These are phyloP conservation scores for Heptranchias perlo DNA, from an alignment of 2,113 vertebrate genomes.

Conservation along the genomic window DNA sequence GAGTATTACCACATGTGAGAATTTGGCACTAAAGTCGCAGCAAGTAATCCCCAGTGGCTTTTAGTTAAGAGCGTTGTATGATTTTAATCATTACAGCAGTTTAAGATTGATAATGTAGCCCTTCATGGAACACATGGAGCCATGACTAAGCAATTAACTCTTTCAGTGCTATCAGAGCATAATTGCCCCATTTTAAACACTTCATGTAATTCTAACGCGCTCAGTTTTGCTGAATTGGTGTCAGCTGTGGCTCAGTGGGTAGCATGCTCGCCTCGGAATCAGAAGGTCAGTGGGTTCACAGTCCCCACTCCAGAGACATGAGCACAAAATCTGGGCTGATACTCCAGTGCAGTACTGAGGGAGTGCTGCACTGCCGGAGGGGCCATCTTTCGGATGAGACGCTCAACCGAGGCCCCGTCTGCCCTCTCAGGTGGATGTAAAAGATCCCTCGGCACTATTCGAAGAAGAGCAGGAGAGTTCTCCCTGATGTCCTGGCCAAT, in stretches of 20 bases:
- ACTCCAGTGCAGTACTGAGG: background rate
- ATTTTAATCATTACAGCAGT: background rate
- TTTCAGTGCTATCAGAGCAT: background rate
- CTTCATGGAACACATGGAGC: background rate
- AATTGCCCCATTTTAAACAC: background rate
- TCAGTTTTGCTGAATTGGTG: background rate
- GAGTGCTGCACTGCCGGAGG: background rate
- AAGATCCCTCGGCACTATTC: too few relatives aligned
- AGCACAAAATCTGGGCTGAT: background rate
- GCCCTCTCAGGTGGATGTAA: background rate
- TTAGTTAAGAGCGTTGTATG: background rate
- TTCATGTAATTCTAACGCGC: background rate
- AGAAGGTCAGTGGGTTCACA: background rate
- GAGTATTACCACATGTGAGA: constrained; percentile 27
- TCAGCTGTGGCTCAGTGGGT: background rate
- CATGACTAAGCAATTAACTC: background rate
- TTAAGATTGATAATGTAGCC: background rate
- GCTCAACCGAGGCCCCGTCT: background rate
- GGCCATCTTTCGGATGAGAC: background rate
- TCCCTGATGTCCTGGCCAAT: background rate
- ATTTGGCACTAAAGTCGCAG: background rate
- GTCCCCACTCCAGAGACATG: background rate
- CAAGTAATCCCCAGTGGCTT: background rate
- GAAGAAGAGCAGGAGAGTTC: background rate
- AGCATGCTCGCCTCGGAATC: background rate